A percentile compares a stretch with the other conserved stretches of the same genome.
Evolutionary conservation across 2,888 invertebrate genomes (phyloP).

Genomic region (Drosophila nr. perissopoda): DNA sequence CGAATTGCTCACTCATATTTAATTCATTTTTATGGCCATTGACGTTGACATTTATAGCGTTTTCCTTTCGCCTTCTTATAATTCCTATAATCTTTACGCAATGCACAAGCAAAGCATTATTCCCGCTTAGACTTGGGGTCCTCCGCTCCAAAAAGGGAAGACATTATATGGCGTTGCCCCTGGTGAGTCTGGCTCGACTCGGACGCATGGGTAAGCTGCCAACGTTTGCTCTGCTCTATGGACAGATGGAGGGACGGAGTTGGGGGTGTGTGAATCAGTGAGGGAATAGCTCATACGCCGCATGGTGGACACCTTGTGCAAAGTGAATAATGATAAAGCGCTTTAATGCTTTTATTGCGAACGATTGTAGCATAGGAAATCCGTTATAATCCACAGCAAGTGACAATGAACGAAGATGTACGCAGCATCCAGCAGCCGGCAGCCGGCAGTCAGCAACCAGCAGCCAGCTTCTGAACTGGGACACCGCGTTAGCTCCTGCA

Average conservation of each 20-base stretch:
- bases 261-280: background rate
- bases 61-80: slow-evolving; percentile 65
- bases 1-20: slow-evolving; percentile 45
- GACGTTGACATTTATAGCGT: slow-evolving; percentile 76
- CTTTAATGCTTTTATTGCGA: slow-evolving; percentile 81
- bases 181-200: slow-evolving; percentile 1
- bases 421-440: slow-evolving; percentile 17
- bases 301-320: slow-evolving; percentile 65
- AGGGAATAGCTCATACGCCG: slow-evolving; percentile 59
- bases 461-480: background rate
- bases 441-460: background rate
- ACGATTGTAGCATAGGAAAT: slow-evolving; percentile 77
- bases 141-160: slow-evolving; percentile 25
- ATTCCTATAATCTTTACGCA: slow-evolving; percentile 75
- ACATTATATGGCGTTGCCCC: slow-evolving; percentile 40
- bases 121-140: slow-evolving; percentile 17
- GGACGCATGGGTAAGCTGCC: slow-evolving; percentile 15
- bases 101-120: slow-evolving; percentile 46
- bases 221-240: slow-evolving; percentile 2
- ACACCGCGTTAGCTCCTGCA: background rate
- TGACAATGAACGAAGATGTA: slow-evolving; percentile 77
- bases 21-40: slow-evolving; percentile 77
- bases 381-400: slow-evolving; percentile 81
- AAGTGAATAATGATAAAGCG: slow-evolving; percentile 82
- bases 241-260: background rate